phyloP scores from a whole-genome alignment of 2,888 invertebrate genomes.

The Neuroscelio doddi region DNA sequence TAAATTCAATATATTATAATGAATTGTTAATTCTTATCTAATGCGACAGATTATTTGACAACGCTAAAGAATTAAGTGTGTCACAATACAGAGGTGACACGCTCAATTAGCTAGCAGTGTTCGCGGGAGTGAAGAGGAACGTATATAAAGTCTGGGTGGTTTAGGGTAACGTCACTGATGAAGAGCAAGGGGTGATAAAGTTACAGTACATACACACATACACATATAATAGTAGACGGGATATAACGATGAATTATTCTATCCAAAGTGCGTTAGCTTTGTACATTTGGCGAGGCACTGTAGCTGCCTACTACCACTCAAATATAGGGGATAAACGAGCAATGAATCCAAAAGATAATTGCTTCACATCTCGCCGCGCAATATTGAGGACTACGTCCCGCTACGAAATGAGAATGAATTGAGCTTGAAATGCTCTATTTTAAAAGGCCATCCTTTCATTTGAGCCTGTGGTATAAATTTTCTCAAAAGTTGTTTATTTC shows the following conservation, averaged over 20 bases:
- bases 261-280: not conserved
- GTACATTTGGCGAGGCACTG: not conserved
- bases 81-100: too few species aligned
- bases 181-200: not conserved
- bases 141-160: not conserved
- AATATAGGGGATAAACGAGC: slow-evolving; percentile 25
- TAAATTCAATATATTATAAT: too few species aligned
- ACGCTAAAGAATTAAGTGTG: too few species aligned
- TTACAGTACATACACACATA: not conserved
- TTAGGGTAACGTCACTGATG: not conserved
- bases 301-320: slow-evolving; percentile 10
- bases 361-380: slow-evolving; percentile 19
- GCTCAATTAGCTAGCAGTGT: too few species aligned
- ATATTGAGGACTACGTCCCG: slow-evolving; percentile 13
- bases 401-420: slow-evolving; percentile 25
- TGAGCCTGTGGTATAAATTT: too few species aligned
- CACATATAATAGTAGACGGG: not conserved
- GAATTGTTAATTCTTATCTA: too few species aligned
- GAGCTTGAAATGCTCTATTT: slow-evolving; percentile 19
- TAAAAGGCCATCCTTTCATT: slow-evolving; percentile 9
- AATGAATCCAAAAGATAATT: slow-evolving; percentile 32
- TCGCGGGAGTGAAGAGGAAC: too few species aligned
- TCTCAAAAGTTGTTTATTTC: slow-evolving; percentile 15
- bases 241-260: slow-evolving; percentile 1
- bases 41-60: too few species aligned